phyloP scores from a whole-genome alignment of 2,113 vertebrate genomes.

The Ctenomys sociabilis region DNA sequence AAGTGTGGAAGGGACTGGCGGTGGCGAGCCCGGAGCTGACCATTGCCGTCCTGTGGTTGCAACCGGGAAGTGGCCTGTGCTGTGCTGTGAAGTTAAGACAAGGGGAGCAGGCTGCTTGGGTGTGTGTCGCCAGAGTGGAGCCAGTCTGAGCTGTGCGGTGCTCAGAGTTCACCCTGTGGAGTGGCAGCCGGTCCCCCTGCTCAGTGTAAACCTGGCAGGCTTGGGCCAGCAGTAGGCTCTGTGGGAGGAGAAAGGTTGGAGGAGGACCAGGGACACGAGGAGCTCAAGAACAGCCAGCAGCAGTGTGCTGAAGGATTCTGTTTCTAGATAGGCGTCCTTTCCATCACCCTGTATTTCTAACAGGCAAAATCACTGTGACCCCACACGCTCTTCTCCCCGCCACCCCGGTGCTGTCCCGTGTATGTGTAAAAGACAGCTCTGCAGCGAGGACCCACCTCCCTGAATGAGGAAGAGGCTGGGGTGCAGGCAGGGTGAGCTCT shows the following conservation, averaged over 20 bases:
- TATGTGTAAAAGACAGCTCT: background rate
- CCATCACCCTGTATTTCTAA: background rate
- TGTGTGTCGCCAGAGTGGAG: background rate
- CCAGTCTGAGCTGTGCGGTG: background rate
- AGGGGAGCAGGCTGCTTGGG: background rate
- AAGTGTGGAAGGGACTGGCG: constrained; percentile 55
- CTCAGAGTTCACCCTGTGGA: background rate
- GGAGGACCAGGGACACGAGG: background rate
- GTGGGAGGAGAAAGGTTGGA: background rate
- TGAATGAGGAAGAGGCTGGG: background rate
- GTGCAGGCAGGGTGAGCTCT: background rate
- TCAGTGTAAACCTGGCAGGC: background rate
- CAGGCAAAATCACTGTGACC: background rate
- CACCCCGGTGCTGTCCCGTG: background rate
- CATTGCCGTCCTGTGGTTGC: background rate
- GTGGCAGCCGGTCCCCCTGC: background rate
- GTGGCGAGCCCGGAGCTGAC: constrained; percentile 48
- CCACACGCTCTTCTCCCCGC: background rate
- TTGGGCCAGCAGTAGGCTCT: background rate
- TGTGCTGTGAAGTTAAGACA: constrained; percentile 59
- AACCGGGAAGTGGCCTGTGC: constrained; percentile 70
- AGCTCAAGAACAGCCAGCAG: background rate
- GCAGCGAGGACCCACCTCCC: background rate
- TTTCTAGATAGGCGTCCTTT: background rate
- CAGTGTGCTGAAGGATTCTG: background rate